Evolutionary conservation across 1,140 invertebrate species (phyloP), one percentile per base, ranked within the genome.

Genomic region (Drosophila asahinai): DNA sequence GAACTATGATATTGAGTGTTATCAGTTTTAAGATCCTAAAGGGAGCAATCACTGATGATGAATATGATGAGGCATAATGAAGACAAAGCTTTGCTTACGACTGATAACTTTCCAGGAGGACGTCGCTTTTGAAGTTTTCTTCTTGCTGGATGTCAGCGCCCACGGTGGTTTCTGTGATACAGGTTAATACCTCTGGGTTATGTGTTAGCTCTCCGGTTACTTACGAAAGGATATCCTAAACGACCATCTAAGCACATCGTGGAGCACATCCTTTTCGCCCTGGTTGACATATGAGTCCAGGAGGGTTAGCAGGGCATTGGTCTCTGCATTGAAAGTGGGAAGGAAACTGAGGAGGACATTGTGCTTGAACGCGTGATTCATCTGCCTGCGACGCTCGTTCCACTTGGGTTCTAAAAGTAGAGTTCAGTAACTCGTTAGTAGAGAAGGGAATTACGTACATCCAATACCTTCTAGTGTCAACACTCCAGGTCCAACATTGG

Each of bases 321-420:
- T 49, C 38, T 89, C 80, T 3, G 49, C 15, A 57, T 92, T 92
- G 33, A 92, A 92, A 1, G 75, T 78, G 3, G 80, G 71, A 14
- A 90, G 25, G 40, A 92, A 92, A 54, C 83, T 86, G 0, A 83
- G 47, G 11, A 92, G 27, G 7, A 75, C 51, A 62, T 77, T 86
- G 3, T 86, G 68, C 3, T 54, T 71, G 42, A 92, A 91, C 5
- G 80, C 55, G 0, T 54, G 59, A 77, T 86, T 92, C n/a, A 92
- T 27, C 4, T 67, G 33, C 59, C 73, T 86, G 22, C 90, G 80
- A 51, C 80, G 77, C 19, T 52, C 45, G 14, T 38, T 72, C 90
- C 90, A 92, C 2, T 55, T 11, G 5, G 76, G 49, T 14, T 74
- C 87, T 91, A 38, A 2, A 1, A 9, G 11, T 40, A 51, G 7